These are phyloP conservation scores for Agrypnus murinus DNA, from an alignment of 2,888 invertebrate genomes.

Conservation along the genomic window DNA sequence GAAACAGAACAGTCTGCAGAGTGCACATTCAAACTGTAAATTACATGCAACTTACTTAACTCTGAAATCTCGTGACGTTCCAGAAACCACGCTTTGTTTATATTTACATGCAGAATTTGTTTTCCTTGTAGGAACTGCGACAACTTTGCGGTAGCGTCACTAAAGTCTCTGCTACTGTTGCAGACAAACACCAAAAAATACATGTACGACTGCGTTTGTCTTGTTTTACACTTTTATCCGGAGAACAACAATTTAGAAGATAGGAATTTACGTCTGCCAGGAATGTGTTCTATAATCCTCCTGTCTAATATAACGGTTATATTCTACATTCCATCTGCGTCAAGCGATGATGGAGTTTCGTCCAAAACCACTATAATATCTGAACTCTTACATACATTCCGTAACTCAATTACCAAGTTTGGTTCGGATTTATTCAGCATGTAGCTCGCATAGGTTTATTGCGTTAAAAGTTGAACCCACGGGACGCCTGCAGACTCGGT, in stretches of 20 bases:
- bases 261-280: constrained; percentile 16
- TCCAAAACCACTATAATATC: constrained; percentile 47
- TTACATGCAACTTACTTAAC: too few species aligned
- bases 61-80: background rate
- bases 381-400: constrained; percentile 61
- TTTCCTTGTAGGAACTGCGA: background rate
- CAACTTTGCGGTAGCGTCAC: background rate
- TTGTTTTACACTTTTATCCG: constrained; percentile 1
- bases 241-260: constrained; percentile 12
- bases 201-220: background rate
- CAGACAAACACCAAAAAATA: constrained; percentile 9
- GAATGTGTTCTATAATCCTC: constrained; percentile 27
- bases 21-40: too few species aligned
- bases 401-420: constrained; percentile 64
- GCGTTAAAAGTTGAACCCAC: constrained; percentile 56
- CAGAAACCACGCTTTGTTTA: background rate
- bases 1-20: too few species aligned
- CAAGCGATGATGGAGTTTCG: constrained; percentile 40
- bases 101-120: background rate
- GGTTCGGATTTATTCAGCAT: constrained; percentile 62
- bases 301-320: constrained; percentile 31
- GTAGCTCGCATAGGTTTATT: constrained; percentile 61
- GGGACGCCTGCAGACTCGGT: constrained; percentile 41
- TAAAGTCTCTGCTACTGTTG: background rate
- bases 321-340: constrained; percentile 36